Conservation (phyloP, 1,140 invertebrate species). For the Whitmania pigra region DNA sequence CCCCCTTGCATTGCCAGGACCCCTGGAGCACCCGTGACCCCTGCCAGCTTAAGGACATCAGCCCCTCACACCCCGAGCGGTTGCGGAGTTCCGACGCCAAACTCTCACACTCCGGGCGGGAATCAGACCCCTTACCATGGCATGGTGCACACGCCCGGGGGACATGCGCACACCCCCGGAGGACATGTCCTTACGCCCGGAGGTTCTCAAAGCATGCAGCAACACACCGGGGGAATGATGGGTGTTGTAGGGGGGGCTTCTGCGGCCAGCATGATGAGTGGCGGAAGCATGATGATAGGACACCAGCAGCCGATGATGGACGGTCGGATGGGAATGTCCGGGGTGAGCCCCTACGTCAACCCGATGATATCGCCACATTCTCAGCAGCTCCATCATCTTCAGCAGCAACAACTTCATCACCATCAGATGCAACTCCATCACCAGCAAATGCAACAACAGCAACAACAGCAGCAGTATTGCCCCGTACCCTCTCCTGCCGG, state of each 20-base stretch:
- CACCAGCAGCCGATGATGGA: constrained; percentile 9
- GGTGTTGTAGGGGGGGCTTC: background rate
- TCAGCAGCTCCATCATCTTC: constrained; percentile 3
- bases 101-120: background rate
- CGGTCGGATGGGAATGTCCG: background rate
- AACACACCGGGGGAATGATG: background rate
- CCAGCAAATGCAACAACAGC: constrained; percentile 12
- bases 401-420: constrained; percentile 1
- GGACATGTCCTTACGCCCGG: constrained; percentile 28
- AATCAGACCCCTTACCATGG: constrained; percentile 12
- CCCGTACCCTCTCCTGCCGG: no score
- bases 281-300: background rate
- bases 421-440: background rate
- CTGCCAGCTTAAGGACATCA: constrained; percentile 8
- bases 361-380: background rate
- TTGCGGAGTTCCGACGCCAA: constrained; percentile 20
- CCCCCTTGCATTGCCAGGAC: constrained; percentile 21
- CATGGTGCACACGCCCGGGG: constrained; percentile 18
- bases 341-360: background rate
- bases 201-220: background rate
- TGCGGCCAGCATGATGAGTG: constrained; percentile 2
- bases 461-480: background rate
- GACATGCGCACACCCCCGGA: constrained; percentile 19
- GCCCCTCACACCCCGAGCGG: constrained; percentile 22
- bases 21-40: constrained; percentile 23